These are phyloP conservation scores for Panonychus citri DNA, from an alignment of 1,140 invertebrate genomes.

Conservation along the genomic window DNA sequence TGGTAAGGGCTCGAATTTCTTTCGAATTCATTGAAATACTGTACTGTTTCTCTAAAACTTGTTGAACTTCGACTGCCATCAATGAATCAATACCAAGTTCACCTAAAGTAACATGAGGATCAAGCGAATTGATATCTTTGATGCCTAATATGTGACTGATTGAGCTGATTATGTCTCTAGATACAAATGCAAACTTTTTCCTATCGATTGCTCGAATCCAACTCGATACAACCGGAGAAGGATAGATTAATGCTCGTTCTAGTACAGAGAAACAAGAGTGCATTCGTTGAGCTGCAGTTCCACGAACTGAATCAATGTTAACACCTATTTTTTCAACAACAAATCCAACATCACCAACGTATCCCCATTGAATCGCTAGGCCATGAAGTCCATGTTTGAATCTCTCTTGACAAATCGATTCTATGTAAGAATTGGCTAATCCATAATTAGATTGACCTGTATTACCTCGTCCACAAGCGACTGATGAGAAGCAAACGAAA, in stretches of 20 bases:
- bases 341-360: conserved; percentile 85
- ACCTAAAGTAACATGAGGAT: conserved; percentile 45
- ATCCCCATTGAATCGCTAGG: conserved; percentile 91
- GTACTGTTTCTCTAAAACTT: conserved; percentile 10
- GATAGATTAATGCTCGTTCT: conserved; percentile 37
- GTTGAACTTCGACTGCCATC: conserved; percentile 87
- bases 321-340: conserved; percentile 37
- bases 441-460: not conserved
- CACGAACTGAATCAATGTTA: conserved; percentile 66
- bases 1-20: conserved; percentile 10
- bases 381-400: conserved; percentile 35
- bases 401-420: conserved; percentile 38
- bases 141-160: conserved; percentile 26
- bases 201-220: conserved; percentile 26
- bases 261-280: conserved; percentile 58
- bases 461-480: conserved; percentile 21
- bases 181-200: conserved; percentile 29
- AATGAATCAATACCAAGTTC: conserved; percentile 89
- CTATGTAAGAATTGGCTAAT: conserved; percentile 80
- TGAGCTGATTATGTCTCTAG: conserved; percentile 20
- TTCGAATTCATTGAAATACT: conserved; percentile 3
- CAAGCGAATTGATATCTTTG: conserved; percentile 58
- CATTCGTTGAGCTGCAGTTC: conserved; percentile 80
- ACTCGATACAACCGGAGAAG: not conserved
- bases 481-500: conserved; percentile 83